phyloP scores from a whole-genome alignment of 2,113 vertebrate genomes.

The Oryzias melastigma region DNA sequence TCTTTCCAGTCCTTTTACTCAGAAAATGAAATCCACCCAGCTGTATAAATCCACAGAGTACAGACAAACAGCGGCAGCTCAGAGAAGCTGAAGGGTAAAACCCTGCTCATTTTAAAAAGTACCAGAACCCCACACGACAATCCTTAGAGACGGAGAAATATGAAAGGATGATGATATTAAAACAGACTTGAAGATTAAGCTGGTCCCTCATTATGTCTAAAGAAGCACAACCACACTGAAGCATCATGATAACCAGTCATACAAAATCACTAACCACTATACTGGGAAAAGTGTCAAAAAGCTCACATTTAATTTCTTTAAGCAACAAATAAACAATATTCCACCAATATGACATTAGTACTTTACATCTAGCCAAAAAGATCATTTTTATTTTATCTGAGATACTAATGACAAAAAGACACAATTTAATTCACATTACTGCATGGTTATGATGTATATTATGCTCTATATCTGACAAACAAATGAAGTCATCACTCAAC shows the following conservation, averaged over 20 bases:
- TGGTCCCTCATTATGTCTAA: slow-evolving; percentile 38
- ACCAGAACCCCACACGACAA: slow-evolving; percentile 28
- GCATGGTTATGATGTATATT: not conserved
- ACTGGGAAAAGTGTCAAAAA: no score
- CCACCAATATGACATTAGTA: no score
- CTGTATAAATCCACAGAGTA: slow-evolving; percentile 58
- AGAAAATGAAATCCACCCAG: slow-evolving; percentile 37
- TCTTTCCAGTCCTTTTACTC: slow-evolving; percentile 35
- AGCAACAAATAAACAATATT: no score
- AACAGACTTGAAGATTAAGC: slow-evolving; percentile 29
- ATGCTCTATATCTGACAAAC: not conserved
- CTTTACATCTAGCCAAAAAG: no score
- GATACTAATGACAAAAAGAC: slow-evolving; percentile 12
- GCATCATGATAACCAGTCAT: not conserved
- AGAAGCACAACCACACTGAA: slow-evolving; percentile 11
- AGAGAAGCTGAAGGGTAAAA: slow-evolving; percentile 31
- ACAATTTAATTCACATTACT: slow-evolving; percentile 7
- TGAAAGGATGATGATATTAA: slow-evolving; percentile 27
- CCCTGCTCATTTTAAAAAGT: slow-evolving; percentile 20
- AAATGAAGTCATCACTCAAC: not conserved
- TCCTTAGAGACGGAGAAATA: slow-evolving; percentile 18
- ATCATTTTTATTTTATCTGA: not conserved
- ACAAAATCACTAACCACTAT: not conserved
- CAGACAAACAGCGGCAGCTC: slow-evolving; percentile 34
- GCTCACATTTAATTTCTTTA: no score